Evolutionary conservation across 2,888 invertebrate genomes (phyloP), one percentile per base, ranked within the genome.

Genomic region (Chaetoderma sp.): DNA sequence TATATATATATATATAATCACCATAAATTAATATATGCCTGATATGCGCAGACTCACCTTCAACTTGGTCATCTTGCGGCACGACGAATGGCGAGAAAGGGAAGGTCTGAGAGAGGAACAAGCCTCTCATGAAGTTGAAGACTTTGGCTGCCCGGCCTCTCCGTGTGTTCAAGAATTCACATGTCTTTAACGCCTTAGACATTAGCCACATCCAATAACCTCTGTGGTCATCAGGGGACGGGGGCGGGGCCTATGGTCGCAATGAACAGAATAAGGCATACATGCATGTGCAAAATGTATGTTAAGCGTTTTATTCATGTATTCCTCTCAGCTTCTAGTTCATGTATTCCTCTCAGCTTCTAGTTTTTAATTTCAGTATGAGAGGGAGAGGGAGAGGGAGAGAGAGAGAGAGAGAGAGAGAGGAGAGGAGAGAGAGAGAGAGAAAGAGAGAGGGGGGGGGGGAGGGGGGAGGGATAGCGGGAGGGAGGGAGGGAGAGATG

Each of bases 81-180:
- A n/a, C n/a, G 47, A 83, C 80, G 71, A 87, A 86, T 1, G 87
- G 88, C 3, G 87, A 86, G n/a, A 86, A 68, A 4, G 86, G 86
- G 71, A 80, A 87, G 5, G 82, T 79, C 56, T 83, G 78, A 28
- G 83, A 78, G 3, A 88, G 75, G 3, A 83, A 81, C 18, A 88
- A 75, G 0, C 88, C 88, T 64, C 87, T 76, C 75, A 88, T 82
- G 52, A 87, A 87, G 73, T 87, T 88, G 70, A 87, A 86, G 50
- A 88, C 83, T 18, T 87, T 81, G 0, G 86, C 88, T 4, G 88
- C 88, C 21, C 88, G 74, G 10, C 87, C 87, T 0, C 85, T 83
- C 6, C 87, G 75, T 0, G 86, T 86, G 68, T 83, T 85, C 28
- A 87, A 74, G 18, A 86, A 64, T 49, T 81, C 79, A 60, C 79